Base-by-base conservation (phyloP, 2,888 invertebrate genomes). In the Eugnorisma glareosa region DNA sequence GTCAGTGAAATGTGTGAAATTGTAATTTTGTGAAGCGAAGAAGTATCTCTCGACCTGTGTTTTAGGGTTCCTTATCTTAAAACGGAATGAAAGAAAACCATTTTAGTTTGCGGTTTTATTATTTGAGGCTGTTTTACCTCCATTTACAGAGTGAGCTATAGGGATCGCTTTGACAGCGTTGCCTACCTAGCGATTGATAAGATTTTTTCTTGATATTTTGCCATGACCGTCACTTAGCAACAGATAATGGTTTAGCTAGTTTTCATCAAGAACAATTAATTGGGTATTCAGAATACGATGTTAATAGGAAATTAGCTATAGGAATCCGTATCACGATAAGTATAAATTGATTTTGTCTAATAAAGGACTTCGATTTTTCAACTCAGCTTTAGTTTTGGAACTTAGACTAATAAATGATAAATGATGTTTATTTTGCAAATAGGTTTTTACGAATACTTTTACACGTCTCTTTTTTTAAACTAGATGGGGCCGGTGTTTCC, bases 1-100 rank as follows among this genome's bases (percentile, higher is more conserved):
- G 89, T 88, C 88, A 90, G 84, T 81, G 86, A 81, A 89, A 91
- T 90, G 90, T 90, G 91, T 84, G 89, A 86, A 90, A 91, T 91
- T 89, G 90, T 89, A 91, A 91, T 91, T 90, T 89, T 68, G 67
- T 79, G 83, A 81, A 75, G 66, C 71, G 75, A 73, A 82, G 66
- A 86, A 70, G 73, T 61, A 40, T 40, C 15, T 13, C 66, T 35
- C 69, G 63, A 83, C 51, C 61, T 77, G 40, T 28, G 13, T 85
- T 75, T 83, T 59, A 73, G 57, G 51, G 79, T 67, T 35, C 67
- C 64, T 1, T 69, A 67, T 13, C 15, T 37, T 28, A 24, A 2
- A 72, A 45, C 15, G 5, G 48, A 67, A 66, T 51, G 21, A 13
- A 31, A 45, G 28, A 75, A 69, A 61, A 45, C 24, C 37, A 43